phyloP scores from a whole-genome alignment of 2,888 invertebrate genomes.

The Philopedon plagiatum region DNA sequence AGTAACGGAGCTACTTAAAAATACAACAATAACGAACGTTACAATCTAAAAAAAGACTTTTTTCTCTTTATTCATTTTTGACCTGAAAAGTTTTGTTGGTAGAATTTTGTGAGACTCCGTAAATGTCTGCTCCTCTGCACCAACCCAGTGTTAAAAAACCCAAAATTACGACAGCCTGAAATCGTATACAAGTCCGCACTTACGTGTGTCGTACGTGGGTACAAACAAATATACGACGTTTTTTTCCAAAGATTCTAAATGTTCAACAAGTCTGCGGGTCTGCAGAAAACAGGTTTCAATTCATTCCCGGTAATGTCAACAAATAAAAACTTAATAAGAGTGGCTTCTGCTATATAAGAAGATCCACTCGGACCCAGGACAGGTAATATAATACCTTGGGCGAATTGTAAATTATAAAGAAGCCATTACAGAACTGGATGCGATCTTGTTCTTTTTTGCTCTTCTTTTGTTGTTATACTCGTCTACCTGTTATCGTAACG shows the following conservation, averaged over 20 bases:
- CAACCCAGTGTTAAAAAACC: conserved; percentile 25
- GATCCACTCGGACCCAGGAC: conserved; percentile 30
- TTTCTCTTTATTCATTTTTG: too few species aligned
- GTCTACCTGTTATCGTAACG: conserved; percentile 39
- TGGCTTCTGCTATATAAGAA: conserved; percentile 45
- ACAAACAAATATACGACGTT: conserved; percentile 30
- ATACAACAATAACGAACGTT: too few species aligned
- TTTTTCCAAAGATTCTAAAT: conserved; percentile 41
- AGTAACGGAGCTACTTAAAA: too few species aligned
- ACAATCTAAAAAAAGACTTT: too few species aligned
- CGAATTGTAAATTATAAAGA: conserved; percentile 51
- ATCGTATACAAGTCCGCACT: conserved; percentile 41
- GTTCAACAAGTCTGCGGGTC: conserved; percentile 32
- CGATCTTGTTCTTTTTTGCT: conserved; percentile 39
- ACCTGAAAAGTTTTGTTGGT: too few species aligned
- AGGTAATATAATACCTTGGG: conserved; percentile 49
- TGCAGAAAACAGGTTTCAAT: conserved; percentile 46
- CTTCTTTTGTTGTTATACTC: conserved; percentile 42
- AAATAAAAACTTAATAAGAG: conserved; percentile 52
- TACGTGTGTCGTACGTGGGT: conserved; percentile 22
- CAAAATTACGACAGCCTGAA: conserved; percentile 31
- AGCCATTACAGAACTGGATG: conserved; percentile 48
- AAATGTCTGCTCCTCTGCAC: too few species aligned
- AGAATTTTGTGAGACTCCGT: too few species aligned
- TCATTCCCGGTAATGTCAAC: conserved; percentile 49